These are phyloP conservation scores for Pelodiscus sinensis DNA, from an alignment of 2,113 vertebrate genomes.

Conservation along the genomic window DNA sequence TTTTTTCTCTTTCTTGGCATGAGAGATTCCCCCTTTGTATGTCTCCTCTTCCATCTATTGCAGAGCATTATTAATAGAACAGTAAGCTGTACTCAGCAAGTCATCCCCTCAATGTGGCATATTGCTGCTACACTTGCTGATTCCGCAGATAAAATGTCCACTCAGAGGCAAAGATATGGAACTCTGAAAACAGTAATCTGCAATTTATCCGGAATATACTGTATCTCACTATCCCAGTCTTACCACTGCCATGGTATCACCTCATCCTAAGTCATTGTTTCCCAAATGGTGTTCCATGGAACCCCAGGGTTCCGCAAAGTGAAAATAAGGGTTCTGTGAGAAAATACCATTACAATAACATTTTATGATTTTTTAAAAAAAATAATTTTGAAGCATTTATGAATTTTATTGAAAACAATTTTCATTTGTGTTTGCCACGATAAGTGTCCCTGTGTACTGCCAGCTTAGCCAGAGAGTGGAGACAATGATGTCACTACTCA, in stretches of 20 bases:
- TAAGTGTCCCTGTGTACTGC: no score
- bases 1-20: conserved; percentile 44
- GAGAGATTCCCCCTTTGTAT: conserved; percentile 4
- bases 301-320: no score
- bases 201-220: not conserved
- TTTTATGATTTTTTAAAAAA: no score
- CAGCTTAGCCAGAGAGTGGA: no score
- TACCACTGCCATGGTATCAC: not conserved
- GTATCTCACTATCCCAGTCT: not conserved
- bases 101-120: not conserved
- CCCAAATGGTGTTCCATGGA: no score
- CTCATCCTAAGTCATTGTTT: not conserved
- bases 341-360: no score
- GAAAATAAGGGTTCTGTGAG: no score
- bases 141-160: not conserved
- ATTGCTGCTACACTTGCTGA: not conserved
- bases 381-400: no score
- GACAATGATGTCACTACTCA: no score
- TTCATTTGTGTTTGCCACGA: no score
- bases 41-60: conserved; percentile 19
- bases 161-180: not conserved
- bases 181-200: not conserved
- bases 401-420: no score
- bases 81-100: not conserved
- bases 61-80: conserved; percentile 10